A percentile compares a stretch with the other conserved stretches of the same genome.
phyloP scores from a whole-genome alignment of 37 sponge, comb jelly and placozoan genomes.

The Mnemiopsis leidyi region DNA sequence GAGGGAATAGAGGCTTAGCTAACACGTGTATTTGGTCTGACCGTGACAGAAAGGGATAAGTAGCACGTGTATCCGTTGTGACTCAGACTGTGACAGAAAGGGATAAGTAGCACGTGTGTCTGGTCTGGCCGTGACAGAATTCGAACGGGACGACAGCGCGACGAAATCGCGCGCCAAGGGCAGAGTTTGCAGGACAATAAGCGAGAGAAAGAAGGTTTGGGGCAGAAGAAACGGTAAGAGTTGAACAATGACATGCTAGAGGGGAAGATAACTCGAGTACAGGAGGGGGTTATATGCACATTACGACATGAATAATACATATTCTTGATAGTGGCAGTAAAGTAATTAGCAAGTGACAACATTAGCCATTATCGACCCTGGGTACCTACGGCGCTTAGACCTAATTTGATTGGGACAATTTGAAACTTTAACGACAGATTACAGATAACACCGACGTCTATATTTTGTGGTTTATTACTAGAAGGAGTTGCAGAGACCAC shows the following conservation, averaged over 20 bases:
- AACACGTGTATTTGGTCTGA: too few species aligned
- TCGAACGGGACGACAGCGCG: not conserved
- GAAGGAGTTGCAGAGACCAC: too few species aligned
- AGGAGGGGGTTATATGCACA: not conserved
- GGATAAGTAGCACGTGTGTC: not conserved
- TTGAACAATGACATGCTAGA: not conserved
- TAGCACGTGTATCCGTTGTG: too few species aligned
- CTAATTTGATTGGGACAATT: not conserved
- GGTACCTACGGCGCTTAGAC: not conserved
- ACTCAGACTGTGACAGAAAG: not conserved
- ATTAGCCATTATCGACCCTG: not conserved
- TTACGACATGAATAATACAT: not conserved
- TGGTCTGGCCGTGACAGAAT: not conserved
- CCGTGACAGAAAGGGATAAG: too few species aligned
- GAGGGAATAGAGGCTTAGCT: too few species aligned
- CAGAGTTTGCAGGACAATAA: not conserved
- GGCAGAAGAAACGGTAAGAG: not conserved
- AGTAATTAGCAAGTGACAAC: not conserved
- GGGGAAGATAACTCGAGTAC: not conserved
- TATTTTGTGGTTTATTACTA: too few species aligned
- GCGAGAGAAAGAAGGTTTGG: too few species aligned
- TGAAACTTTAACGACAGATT: not conserved
- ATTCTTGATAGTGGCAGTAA: not conserved
- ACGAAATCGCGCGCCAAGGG: not conserved
- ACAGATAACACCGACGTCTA: too few species aligned